Conservation (phyloP, 2,888 invertebrate genomes). For the Aphodius granarius region DNA sequence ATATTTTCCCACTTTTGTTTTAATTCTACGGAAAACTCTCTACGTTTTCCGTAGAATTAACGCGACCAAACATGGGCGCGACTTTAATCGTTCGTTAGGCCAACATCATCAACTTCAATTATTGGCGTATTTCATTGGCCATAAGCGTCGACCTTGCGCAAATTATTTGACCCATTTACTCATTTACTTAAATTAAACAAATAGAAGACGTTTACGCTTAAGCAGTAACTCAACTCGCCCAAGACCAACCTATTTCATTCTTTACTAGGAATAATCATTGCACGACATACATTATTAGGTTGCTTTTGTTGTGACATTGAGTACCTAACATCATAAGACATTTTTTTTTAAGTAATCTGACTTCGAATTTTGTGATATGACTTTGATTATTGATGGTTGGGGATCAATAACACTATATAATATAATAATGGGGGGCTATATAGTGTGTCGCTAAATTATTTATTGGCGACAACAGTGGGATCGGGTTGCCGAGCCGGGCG, state of each 20-base stretch:
- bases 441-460: not conserved
- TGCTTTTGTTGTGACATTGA: not conserved
- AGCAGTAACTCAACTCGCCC: not conserved
- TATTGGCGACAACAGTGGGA: slow-evolving; percentile 1
- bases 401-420: not conserved
- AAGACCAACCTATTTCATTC: not conserved
- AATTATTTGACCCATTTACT: not conserved
- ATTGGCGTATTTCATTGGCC: not conserved
- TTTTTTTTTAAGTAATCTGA: too few species aligned
- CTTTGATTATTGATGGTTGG: not conserved
- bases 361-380: too few species aligned
- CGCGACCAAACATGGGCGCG: not conserved
- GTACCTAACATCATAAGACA: too few species aligned
- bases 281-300: too few species aligned
- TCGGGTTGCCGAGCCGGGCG: not conserved
- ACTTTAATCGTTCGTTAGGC: not conserved
- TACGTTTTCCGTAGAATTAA: not conserved
- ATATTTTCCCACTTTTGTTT: not conserved
- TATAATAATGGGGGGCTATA: not conserved
- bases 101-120: not conserved
- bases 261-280: not conserved
- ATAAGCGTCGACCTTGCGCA: not conserved
- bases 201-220: not conserved
- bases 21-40: not conserved
- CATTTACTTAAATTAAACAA: not conserved